Base-by-base conservation (phyloP, 2,888 invertebrate genomes). In the Chelonus formosanus region DNA sequence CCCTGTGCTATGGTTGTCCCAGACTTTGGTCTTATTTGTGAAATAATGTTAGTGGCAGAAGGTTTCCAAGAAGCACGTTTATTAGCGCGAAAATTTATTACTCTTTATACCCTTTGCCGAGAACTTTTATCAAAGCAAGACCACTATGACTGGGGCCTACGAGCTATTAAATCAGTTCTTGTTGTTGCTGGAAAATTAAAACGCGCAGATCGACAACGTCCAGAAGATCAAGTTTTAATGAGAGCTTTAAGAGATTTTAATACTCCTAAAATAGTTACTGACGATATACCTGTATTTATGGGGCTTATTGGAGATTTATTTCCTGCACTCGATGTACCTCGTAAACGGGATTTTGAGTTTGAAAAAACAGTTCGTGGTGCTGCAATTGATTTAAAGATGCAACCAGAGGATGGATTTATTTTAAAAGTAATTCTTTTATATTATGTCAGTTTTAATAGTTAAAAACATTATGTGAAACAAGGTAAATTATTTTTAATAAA, bases 1-100 rank as follows among this genome's bases (percentile, higher is more conserved):
- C 97, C 97, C 0, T 97, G 97, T 83, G 97, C 97, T 65, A 97
- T 97, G 97, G 96, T 97, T 7, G 97, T 97, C 8, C 97, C 97
- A 0, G 97, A 97, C 85, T 96, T 96, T 84, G 97, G 96, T 76
- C 84, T 97, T 78, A 97, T 97, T 83, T 95, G 95, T 84, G 97
- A 97, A 87, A 97, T 97, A 83, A 97, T 97, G 96, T 89, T 97
- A 86, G 95, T 96, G 8, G 95, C 96, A 4, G 97, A 97, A 85
- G 97, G 96, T 48, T 96, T 97, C 84, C 91, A 95, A 79, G 97
- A 96, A 69, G 97, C 97, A 4, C 89, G 95, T 73, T 84, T 96
- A 35, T 84, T 97, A 68, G 96, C 97, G 32, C 89, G 96, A 71
- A 97, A 97, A 85, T 97, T 97, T 84, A 95, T 97, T 80, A 96